These are phyloP conservation scores for Acropora tenuis DNA, from an alignment of 64 coral and sea anemone genomes.

Conservation along the genomic window DNA sequence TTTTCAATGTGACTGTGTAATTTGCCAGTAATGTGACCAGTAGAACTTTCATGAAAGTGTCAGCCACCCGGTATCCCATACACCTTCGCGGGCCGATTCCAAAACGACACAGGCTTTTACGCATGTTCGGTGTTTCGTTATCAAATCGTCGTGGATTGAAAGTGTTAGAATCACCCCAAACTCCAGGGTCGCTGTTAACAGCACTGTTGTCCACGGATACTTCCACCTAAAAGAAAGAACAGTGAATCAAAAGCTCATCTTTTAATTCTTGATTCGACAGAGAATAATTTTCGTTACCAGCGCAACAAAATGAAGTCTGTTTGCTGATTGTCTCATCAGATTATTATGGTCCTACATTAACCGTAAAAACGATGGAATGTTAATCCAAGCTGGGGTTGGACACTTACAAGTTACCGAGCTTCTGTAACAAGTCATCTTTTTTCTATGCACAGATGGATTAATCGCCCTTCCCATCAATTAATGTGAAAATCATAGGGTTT, in stretches of 20 bases:
- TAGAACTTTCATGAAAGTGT: conserved; percentile 68
- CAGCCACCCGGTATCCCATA: conserved; percentile 71
- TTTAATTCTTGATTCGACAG: background rate
- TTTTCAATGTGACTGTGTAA: conserved; percentile 26
- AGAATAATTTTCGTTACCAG: background rate
- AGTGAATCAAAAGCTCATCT: background rate
- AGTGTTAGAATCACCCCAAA: conserved; percentile 53
- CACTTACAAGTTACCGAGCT: background rate
- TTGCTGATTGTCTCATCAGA: background rate
- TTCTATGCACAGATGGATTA: background rate
- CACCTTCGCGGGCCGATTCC: conserved; percentile 68
- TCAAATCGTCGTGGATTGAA: conserved; percentile 76
- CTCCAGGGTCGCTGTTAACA: conserved; percentile 49
- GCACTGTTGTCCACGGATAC: conserved; percentile 67
- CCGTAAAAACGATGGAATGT: background rate
- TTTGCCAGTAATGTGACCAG: conserved; percentile 13
- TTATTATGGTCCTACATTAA: background rate
- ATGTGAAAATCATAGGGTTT: background rate
- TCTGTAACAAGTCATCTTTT: background rate
- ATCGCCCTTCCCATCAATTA: background rate
- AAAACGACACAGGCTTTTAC: conserved; percentile 70
- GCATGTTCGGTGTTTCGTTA: conserved; percentile 73
- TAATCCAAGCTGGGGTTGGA: background rate
- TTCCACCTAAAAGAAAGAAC: conserved; percentile 39
- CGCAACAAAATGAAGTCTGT: background rate